Percentiles rank a stretch among this genome's conserved stretches.
Evolutionary conservation across 2,797 vertebrate species (phyloP).

Genomic region (Nannoperca australis): DNA sequence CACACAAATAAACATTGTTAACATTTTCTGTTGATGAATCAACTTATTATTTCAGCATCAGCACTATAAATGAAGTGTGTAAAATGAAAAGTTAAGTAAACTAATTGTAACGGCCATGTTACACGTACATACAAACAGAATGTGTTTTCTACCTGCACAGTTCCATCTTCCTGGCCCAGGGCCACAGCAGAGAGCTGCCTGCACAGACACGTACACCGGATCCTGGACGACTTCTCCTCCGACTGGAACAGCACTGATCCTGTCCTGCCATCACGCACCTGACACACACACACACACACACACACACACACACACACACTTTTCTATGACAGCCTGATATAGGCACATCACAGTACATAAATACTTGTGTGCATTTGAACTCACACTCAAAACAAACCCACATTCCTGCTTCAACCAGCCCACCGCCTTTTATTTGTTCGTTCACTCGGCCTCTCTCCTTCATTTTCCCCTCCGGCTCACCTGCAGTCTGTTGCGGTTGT

Average conservation of each 20-base stretch:
- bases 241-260: conserved; percentile 86
- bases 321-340: neutral
- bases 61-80: neutral
- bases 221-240: conserved; percentile 83
- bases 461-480: conserved; percentile 71
- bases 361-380: neutral
- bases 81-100: neutral
- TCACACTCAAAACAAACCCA: neutral
- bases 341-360: neutral
- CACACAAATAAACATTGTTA: too few species aligned
- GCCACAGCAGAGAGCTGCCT: conserved; percentile 80
- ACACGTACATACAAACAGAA: neutral
- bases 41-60: neutral
- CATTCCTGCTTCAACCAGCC: neutral
- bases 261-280: conserved; percentile 89
- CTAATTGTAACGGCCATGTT: neutral
- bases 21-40: too few species aligned
- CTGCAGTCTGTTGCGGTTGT: conserved; percentile 91
- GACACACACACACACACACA: conserved; percentile 41
- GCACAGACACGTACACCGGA: conserved; percentile 90
- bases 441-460: neutral
- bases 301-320: conserved; percentile 31
- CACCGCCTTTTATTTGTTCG: neutral
- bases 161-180: conserved; percentile 88
- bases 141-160: conserved; percentile 83